These are phyloP conservation scores for Thunnus thynnus DNA, from an alignment of 2,113 vertebrate genomes.

Conservation along the genomic window DNA sequence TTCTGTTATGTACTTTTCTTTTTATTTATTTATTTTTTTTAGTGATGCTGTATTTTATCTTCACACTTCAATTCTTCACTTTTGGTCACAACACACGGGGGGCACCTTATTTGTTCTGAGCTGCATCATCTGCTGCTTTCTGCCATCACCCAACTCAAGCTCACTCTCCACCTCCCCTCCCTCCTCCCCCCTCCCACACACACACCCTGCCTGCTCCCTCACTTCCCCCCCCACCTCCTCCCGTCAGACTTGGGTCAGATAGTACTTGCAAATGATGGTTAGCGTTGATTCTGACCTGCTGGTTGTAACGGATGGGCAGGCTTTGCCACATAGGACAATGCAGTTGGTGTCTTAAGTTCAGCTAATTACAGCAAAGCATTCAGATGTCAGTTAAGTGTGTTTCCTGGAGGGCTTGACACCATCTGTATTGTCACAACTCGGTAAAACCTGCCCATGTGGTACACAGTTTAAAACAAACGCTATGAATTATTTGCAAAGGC, in stretches of 20 bases:
- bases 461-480: slow-evolving; percentile 41
- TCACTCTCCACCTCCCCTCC: slow-evolving; percentile 47
- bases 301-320: slow-evolving; percentile 28
- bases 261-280: slow-evolving; percentile 70
- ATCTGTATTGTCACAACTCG: slow-evolving; percentile 29
- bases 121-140: slow-evolving; percentile 78
- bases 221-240: slow-evolving; percentile 47
- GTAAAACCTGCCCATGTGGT: slow-evolving; percentile 40
- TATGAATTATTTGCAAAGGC: slow-evolving; percentile 64
- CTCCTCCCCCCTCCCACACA: slow-evolving; percentile 34
- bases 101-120: slow-evolving; percentile 65
- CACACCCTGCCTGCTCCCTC: slow-evolving; percentile 68
- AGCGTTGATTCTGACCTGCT: slow-evolving; percentile 35
- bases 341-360: slow-evolving; percentile 48
- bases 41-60: slow-evolving; percentile 25
- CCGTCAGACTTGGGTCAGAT: slow-evolving; percentile 72
- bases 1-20: slow-evolving; percentile 13
- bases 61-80: slow-evolving; percentile 46
- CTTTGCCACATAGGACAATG: slow-evolving; percentile 39
- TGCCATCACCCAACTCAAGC: slow-evolving; percentile 68
- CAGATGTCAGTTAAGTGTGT: background rate
- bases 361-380: slow-evolving; percentile 14
- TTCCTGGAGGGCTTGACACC: slow-evolving; percentile 24
- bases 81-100: slow-evolving; percentile 49
- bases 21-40: background rate